These are phyloP conservation scores for Pelecanoides urinatrix DNA, from an alignment of 2,113 vertebrate genomes.

Conservation along the genomic window DNA sequence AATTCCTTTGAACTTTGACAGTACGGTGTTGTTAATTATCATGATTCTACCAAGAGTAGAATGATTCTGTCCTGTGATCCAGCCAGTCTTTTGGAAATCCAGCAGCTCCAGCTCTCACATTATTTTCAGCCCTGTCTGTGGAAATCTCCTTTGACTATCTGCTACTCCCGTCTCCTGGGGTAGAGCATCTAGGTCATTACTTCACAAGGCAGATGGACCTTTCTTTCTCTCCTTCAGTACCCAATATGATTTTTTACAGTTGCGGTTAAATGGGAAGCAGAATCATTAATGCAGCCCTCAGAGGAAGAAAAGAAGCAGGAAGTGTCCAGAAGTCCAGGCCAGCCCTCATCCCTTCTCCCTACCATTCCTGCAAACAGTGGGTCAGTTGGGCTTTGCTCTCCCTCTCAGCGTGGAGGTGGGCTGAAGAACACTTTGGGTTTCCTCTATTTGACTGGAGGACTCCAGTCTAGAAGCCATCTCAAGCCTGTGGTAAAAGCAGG, in stretches of 20 bases:
- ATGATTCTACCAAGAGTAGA: not conserved
- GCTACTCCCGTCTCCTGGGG: not conserved
- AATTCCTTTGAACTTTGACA: not conserved
- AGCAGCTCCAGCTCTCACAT: not conserved
- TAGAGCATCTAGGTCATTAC: not conserved
- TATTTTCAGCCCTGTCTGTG: not conserved
- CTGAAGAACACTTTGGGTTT: not conserved
- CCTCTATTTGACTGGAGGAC: not conserved
- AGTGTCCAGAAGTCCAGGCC: not conserved
- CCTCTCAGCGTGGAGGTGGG: not conserved
- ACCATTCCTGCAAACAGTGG: accelerated
- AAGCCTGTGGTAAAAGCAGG: not conserved
- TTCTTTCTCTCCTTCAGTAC: not conserved
- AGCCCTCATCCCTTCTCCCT: not conserved
- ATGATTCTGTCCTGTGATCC: not conserved
- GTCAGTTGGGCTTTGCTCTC: not conserved
- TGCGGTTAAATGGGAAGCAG: not conserved
- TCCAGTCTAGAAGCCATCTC: not conserved
- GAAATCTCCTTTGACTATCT: not conserved
- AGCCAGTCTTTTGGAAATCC: not conserved
- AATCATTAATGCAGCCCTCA: not conserved
- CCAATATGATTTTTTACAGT: not conserved
- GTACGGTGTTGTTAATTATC: not conserved
- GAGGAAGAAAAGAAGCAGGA: not conserved
- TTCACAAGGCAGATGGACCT: not conserved